Conservation (phyloP, 2,797 vertebrate genomes). For the Anomalospiza imberbis region DNA sequence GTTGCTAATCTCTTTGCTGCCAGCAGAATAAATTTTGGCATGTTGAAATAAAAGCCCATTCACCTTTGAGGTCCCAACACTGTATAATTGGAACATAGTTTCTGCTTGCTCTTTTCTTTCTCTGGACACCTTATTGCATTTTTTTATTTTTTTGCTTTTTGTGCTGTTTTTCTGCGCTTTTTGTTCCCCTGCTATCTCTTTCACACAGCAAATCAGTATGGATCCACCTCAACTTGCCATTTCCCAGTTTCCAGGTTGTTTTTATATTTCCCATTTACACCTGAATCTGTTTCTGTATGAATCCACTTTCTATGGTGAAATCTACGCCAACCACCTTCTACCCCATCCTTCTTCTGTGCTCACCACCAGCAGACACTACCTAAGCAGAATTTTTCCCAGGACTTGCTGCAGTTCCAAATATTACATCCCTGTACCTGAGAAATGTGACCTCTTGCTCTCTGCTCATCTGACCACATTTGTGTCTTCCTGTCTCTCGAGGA, state of each 20-base stretch:
- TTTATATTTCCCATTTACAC: neutral
- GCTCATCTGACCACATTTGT: neutral
- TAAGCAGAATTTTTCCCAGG: neutral
- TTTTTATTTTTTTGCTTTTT: neutral
- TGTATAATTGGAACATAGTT: neutral
- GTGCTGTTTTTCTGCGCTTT: neutral
- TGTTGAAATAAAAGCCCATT: constrained; percentile 16
- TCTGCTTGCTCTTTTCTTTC: neutral
- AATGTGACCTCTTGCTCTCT: neutral
- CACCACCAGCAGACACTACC: neutral
- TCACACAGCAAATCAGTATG: neutral
- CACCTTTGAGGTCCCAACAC: neutral
- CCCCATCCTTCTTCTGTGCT: neutral
- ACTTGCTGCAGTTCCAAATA: neutral
- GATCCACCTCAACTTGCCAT: neutral
- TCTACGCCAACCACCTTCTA: neutral
- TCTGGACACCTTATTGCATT: neutral
- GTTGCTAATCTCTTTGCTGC: constrained; percentile 27
- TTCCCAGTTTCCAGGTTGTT: neutral
- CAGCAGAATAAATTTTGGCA: constrained; percentile 15
- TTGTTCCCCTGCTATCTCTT: neutral
- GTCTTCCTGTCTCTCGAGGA: neutral
- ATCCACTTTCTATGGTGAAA: neutral
- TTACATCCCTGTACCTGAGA: neutral
- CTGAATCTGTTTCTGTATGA: neutral